Percentiles rank a stretch among this genome's conserved stretches.
Conservation (phyloP, 1,140 invertebrate species). For the Diabrotica virgifera region DNA sequence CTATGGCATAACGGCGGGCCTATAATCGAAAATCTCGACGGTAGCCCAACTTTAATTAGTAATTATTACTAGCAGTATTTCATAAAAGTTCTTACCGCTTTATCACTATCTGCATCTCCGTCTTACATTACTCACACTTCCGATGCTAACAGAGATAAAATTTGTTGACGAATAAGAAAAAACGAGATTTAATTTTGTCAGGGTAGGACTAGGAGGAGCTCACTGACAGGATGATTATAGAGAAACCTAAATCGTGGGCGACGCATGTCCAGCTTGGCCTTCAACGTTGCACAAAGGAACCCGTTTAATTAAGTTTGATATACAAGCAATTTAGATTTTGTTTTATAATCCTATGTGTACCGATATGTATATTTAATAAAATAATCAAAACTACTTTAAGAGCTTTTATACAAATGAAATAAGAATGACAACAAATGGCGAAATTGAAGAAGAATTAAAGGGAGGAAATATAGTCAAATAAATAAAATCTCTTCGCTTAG, state of each 20-base stretch:
- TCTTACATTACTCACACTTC: background rate
- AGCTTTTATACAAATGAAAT: no score
- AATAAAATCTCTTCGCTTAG: no score
- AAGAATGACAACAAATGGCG: no score
- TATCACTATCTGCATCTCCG: slow-evolving; percentile 4
- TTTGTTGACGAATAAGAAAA: slow-evolving; percentile 33
- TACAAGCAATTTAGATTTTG: background rate
- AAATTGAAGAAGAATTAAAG: no score
- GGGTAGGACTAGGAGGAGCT: slow-evolving; percentile 44
- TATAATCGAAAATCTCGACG: slow-evolving; percentile 41
- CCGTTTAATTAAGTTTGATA: slow-evolving; percentile 32
- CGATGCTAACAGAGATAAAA: slow-evolving; percentile 14
- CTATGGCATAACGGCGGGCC: slow-evolving; percentile 38
- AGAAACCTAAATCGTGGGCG: slow-evolving; percentile 27
- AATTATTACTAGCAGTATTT: slow-evolving; percentile 22
- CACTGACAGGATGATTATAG: slow-evolving; percentile 47
- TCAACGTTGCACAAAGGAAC: slow-evolving; percentile 34
- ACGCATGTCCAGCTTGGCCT: slow-evolving; percentile 30
- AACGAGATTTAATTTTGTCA: slow-evolving; percentile 48
- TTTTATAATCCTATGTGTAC: no score
- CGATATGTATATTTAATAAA: background rate
- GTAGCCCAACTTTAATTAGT: slow-evolving; percentile 36
- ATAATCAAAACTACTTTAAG: no score
- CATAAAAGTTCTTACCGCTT: background rate
- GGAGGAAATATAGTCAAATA: no score